Percentiles rank a stretch among this genome's conserved stretches.
phyloP scores from a whole-genome alignment of 1,140 invertebrate species.

The Anoplophora glabripennis region DNA sequence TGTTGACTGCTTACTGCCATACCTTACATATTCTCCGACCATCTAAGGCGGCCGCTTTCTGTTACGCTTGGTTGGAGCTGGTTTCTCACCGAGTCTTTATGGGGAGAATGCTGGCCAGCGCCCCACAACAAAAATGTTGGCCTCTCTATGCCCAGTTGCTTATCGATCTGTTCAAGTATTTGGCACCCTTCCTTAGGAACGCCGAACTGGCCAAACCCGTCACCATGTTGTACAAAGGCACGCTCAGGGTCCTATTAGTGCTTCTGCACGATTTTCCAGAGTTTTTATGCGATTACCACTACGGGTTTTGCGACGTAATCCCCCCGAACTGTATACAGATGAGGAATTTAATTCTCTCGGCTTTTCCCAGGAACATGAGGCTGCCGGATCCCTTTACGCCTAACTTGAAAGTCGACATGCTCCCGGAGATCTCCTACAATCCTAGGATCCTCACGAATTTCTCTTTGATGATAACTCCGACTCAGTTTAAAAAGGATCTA shows the following conservation, averaged over 20 bases:
- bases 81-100: conserved; percentile 96
- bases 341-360: conserved; percentile 96
- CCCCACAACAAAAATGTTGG: conserved; percentile 82
- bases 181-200: conserved; percentile 95
- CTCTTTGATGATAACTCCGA: conserved; percentile 79
- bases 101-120: conserved; percentile 86
- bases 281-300: conserved; percentile 98
- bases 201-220: conserved; percentile 93
- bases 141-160: conserved; percentile 88
- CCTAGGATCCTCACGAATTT: conserved; percentile 91
- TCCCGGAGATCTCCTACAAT: conserved; percentile 79
- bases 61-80: conserved; percentile 97
- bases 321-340: conserved; percentile 99
- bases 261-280: conserved; percentile 98
- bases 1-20: conserved; percentile 87
- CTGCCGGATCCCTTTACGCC: conserved; percentile 97
- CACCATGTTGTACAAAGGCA: conserved; percentile 92
- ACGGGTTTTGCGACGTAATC: conserved; percentile 99
- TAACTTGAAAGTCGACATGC: conserved; percentile 93
- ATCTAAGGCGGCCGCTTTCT: conserved; percentile 94
- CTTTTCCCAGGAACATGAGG: conserved; percentile 96
- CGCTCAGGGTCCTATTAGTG: conserved; percentile 90
- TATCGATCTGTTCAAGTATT: conserved; percentile 94
- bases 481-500: conserved; percentile 89
- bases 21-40: conserved; percentile 89